Evolutionary conservation across 2,797 vertebrate species (phyloP).

Genomic region (Pygocentrus nattereri): DNA sequence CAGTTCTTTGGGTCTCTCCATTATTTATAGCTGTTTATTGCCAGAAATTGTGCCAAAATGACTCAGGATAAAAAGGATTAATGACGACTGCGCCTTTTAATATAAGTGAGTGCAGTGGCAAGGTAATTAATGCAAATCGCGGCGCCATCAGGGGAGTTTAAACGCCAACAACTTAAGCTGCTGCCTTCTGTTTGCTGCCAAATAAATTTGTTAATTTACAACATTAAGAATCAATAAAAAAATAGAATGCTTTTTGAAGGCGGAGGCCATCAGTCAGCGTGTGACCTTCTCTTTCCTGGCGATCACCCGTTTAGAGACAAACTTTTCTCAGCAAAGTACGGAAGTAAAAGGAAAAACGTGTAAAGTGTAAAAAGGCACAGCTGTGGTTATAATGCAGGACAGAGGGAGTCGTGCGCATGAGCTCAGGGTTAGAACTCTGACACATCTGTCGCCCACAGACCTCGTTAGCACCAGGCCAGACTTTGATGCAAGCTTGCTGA

Average conservation of each 20-base stretch:
- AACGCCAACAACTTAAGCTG: constrained; percentile 87
- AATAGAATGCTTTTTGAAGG: constrained; percentile 96
- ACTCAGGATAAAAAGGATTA: constrained; percentile 96
- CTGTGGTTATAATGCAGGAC: neutral
- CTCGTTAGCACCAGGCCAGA: too few species aligned
- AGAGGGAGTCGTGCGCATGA: neutral
- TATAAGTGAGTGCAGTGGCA: constrained; percentile 98
- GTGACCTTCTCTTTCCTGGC: constrained; percentile 64
- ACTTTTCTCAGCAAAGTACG: constrained; percentile 6
- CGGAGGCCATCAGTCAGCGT: constrained; percentile 89
- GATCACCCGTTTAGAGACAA: constrained; percentile 48
- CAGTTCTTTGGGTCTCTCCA: constrained; percentile 88
- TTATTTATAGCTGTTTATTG: constrained; percentile 99
- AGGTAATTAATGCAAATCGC: constrained; percentile 96
- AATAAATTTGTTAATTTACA: constrained; percentile 98
- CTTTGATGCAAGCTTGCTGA: too few species aligned
- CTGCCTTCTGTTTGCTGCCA: constrained; percentile 96
- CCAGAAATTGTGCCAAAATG: constrained; percentile 99
- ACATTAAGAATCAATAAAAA: constrained; percentile 99
- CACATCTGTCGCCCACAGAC: too few species aligned
- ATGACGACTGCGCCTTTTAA: constrained; percentile 98
- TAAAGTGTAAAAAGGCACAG: too few species aligned
- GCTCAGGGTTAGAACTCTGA: neutral
- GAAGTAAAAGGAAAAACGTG: neutral
- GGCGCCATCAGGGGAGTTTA: constrained; percentile 88